A percentile compares a stretch with the other conserved stretches of the same genome.
phyloP scores from a whole-genome alignment of 2,797 vertebrate genomes.

The Enteromius thamalakanensis region DNA sequence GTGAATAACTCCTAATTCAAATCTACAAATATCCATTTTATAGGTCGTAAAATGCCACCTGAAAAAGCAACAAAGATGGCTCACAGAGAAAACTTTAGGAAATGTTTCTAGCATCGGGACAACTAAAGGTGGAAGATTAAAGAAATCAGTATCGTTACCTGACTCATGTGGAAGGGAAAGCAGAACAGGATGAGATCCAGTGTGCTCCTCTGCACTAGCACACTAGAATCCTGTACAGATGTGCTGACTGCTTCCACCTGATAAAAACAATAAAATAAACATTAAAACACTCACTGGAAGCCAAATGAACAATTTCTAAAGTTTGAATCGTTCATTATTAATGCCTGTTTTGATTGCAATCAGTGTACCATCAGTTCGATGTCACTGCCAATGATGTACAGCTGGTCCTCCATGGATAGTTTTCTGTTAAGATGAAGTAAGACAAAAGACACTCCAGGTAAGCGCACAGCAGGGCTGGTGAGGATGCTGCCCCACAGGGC shows the following conservation, averaged over 20 bases:
- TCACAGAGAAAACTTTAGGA: not conserved
- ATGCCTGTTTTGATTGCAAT: not conserved
- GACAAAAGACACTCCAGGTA: slow-evolving; percentile 94
- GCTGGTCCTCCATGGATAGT: slow-evolving; percentile 98
- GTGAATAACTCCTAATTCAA: not conserved
- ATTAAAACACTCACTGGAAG: not conserved
- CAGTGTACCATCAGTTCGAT: slow-evolving; percentile 95
- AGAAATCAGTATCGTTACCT: slow-evolving; percentile 78
- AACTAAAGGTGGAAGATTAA: not conserved
- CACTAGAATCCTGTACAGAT: slow-evolving; percentile 98
- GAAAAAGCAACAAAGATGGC: slow-evolving; percentile 4
- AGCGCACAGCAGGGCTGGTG: slow-evolving; percentile 93
- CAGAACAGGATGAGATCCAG: slow-evolving; percentile 98
- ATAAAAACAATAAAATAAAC: not conserved
- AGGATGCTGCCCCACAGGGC: slow-evolving; percentile 98
- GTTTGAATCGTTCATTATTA: not conserved
- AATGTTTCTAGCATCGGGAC: not conserved
- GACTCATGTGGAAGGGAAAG: slow-evolving; percentile 99
- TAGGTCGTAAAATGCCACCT: not conserved
- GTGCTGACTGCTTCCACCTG: slow-evolving; percentile 98
- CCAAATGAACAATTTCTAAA: not conserved
- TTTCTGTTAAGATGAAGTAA: slow-evolving; percentile 96
- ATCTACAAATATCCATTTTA: not conserved
- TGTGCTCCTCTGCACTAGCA: slow-evolving; percentile 96
- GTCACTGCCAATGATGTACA: slow-evolving; percentile 97